A percentile compares a stretch with the other conserved stretches of the same genome.
Conservation (phyloP, 2,888 invertebrate species). For the Cyaniris semiargus region DNA sequence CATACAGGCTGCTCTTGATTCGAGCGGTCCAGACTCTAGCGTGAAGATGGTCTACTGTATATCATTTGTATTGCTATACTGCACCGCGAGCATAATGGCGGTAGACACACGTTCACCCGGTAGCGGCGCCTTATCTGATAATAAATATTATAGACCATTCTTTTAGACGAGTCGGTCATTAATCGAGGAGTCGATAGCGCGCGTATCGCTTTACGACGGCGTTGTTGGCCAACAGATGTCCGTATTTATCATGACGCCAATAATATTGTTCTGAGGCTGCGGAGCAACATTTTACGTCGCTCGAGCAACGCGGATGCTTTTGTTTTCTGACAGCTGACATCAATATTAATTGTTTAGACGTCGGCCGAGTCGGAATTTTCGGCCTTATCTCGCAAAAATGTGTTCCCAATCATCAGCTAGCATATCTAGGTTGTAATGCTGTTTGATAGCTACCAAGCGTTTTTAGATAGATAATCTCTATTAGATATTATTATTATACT, state of each 20-base stretch:
- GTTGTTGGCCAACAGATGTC: slow-evolving; percentile 76
- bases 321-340: slow-evolving; percentile 69
- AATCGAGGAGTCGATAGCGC: slow-evolving; percentile 76
- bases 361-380: slow-evolving; percentile 44
- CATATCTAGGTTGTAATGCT: background rate
- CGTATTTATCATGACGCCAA: slow-evolving; percentile 77
- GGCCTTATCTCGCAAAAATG: background rate
- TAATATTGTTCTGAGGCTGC: slow-evolving; percentile 72
- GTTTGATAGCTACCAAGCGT: background rate
- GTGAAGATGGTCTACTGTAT: background rate
- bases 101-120: slow-evolving; percentile 76
- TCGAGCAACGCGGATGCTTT: slow-evolving; percentile 59
- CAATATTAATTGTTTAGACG: slow-evolving; percentile 65
- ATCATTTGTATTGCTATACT: slow-evolving; percentile 38
- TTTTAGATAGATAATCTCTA: too few relatives aligned
- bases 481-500: background rate
- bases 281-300: slow-evolving; percentile 56
- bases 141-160: slow-evolving; percentile 80
- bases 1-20: too few relatives aligned
- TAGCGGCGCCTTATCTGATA: slow-evolving; percentile 78
- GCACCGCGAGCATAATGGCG: slow-evolving; percentile 70
- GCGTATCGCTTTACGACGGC: slow-evolving; percentile 75
- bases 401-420: background rate
- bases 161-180: slow-evolving; percentile 79
- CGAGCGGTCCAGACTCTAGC: background rate